Percentiles rank a stretch among this genome's conserved stretches.
Conservation (phyloP, 2,113 vertebrate genomes). For the Tragelaphus scriptus region DNA sequence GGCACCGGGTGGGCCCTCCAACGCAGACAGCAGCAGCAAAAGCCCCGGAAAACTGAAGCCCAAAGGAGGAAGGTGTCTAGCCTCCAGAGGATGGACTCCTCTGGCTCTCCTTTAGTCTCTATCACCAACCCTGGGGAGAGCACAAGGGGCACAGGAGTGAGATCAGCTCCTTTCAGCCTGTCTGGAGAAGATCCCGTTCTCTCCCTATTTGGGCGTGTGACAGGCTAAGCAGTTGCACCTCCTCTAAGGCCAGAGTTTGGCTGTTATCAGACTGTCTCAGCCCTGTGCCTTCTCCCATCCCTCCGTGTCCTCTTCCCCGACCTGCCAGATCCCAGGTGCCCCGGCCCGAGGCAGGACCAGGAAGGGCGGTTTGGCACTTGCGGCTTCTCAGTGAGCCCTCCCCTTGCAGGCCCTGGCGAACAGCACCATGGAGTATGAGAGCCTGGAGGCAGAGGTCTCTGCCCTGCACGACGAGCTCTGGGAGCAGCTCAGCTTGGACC, state of each 20-base stretch:
- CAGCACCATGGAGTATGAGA: constrained; percentile 90
- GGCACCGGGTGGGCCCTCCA: neutral
- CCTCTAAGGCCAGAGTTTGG: neutral
- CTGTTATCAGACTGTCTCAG: neutral
- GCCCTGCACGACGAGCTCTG: constrained; percentile 94
- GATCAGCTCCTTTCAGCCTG: fast-evolving
- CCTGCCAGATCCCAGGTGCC: neutral
- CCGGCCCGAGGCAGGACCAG: neutral
- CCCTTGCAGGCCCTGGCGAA: constrained; percentile 85
- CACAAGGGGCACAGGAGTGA: too few relatives aligned
- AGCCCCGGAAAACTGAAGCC: neutral
- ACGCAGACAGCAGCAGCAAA: neutral
- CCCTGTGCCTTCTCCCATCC: neutral
- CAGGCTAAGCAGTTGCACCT: neutral
- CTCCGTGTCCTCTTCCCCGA: neutral
- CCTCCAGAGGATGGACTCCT: neutral
- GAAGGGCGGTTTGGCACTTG: neutral
- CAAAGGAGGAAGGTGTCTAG: neutral
- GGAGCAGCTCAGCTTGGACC: constrained; percentile 94
- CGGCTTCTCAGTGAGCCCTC: neutral
- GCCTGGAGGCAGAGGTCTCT: constrained; percentile 91
- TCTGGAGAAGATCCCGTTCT: neutral
- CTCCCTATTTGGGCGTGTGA: neutral
- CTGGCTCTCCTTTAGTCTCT: neutral
- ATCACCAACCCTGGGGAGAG: neutral